Base-by-base conservation (phyloP, 1,140 invertebrate genomes). In the Pseudomyrmex concolor region DNA sequence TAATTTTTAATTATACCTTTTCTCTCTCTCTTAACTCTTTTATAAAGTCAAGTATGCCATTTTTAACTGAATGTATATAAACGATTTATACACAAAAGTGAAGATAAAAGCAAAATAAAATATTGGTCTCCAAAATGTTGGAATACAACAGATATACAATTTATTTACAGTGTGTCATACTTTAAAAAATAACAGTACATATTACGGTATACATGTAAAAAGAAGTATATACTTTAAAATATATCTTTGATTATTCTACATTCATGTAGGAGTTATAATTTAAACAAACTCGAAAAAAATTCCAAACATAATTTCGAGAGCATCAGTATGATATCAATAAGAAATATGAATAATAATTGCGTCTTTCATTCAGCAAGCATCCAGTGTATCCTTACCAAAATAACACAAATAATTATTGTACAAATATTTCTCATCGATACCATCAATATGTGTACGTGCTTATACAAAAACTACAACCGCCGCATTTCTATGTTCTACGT, bases 101-200 rank as follows among this genome's bases (percentile, higher is more conserved):
- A 43, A 19, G 55, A 62, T 25, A 60, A 7, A 4, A 72, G 43
- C 12, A 25, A 67, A 25, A 71, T 43, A 17, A 57, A 71, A 34
- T 13, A 68, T 10, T 54, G 12, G 54, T 1, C 13, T 34, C 22
- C 13, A 34, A 71, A 22, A 0, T 64, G 1, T 84, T 55, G 34
- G 5, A 86, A 51, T 92, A 91, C 84, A 92, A 92, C 91, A 92
- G 91, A 89, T 92, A 90, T 92, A 92, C 91, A 92, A 91, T 92
- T 92, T 92, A 92, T 92, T 92, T 92, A 92, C 91, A 92, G 59
- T 84, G 22, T 78, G 22, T 78, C 71, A 81, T 86, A 54, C 57
- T 66, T 78, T 25, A 64, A n/a, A 83, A 73, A 59, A 77, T 76
- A 83, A 83, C 50, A 83, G 68, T 57, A 63, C 15, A 63, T 60